Conservation (phyloP, 1,140 invertebrate species). For the Lucilia cuprina region DNA sequence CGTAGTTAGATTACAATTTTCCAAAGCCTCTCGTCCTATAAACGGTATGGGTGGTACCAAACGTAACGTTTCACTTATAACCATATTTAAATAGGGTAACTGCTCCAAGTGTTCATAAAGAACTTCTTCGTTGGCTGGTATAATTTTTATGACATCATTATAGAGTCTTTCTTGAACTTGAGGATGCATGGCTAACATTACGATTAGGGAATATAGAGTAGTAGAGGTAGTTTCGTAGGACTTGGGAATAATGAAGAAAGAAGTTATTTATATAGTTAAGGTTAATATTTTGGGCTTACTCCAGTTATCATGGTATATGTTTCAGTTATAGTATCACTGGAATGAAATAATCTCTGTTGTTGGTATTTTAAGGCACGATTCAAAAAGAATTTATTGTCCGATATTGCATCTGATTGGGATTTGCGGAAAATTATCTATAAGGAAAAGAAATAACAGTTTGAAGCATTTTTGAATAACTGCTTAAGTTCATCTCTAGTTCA, state of each 20-base stretch:
- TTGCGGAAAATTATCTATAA: background rate
- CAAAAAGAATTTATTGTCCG: constrained; percentile 7
- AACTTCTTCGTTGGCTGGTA: background rate
- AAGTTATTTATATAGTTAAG: background rate
- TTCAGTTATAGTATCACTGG: constrained; percentile 32
- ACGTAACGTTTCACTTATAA: constrained; percentile 40
- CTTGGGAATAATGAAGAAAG: background rate
- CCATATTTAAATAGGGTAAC: constrained; percentile 41
- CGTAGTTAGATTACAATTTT: background rate
- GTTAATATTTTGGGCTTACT: background rate
- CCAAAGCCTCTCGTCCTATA: constrained; percentile 30
- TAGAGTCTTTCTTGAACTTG: constrained; percentile 38
- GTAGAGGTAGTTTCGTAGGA: constrained; percentile 36
- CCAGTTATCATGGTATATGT: constrained; percentile 25
- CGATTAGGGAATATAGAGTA: constrained; percentile 24
- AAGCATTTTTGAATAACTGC: too few species aligned
- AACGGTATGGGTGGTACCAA: constrained; percentile 40
- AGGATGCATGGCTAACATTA: constrained; percentile 43
- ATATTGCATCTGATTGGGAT: background rate
- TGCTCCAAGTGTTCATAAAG: constrained; percentile 38
- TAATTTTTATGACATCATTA: constrained; percentile 37
- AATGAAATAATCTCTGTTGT: background rate
- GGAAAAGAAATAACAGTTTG: too few species aligned
- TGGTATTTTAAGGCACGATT: constrained; percentile 26
- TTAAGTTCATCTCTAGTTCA: too few species aligned